A percentile compares a stretch with the other conserved stretches of the same genome.
Conservation (phyloP, 2,797 vertebrate genomes). For the Myotis findleyi region DNA sequence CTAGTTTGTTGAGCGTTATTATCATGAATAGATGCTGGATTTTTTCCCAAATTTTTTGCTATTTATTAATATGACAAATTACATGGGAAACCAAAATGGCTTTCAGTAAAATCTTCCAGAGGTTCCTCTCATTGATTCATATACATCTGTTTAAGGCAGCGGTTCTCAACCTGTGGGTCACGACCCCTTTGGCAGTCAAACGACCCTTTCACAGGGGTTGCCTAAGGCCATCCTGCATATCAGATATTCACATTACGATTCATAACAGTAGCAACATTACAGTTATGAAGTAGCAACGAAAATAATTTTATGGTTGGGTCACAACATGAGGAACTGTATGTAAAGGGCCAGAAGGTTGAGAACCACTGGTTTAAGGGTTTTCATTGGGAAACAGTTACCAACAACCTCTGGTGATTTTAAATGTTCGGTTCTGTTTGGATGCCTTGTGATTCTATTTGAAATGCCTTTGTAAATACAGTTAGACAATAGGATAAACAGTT, state of each 20-base stretch:
- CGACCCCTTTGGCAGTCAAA: too few relatives aligned
- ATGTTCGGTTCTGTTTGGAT: background rate
- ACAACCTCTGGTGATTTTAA: background rate
- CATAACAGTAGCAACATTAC: too few relatives aligned
- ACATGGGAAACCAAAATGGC: background rate
- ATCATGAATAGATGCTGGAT: background rate
- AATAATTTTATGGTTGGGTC: too few relatives aligned
- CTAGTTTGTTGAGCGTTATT: background rate
- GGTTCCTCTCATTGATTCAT: background rate
- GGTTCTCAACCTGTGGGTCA: too few relatives aligned
- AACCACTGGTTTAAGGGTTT: background rate
- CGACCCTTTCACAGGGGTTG: too few relatives aligned
- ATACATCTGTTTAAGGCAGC: background rate
- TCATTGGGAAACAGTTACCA: background rate
- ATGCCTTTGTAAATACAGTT: background rate
- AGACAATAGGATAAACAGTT: background rate
- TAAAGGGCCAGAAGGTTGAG: too few relatives aligned
- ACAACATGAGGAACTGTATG: too few relatives aligned
- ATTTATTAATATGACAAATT: background rate
- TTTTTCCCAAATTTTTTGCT: background rate
- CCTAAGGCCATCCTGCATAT: too few relatives aligned
- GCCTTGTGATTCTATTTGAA: background rate
- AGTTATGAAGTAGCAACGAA: too few relatives aligned
- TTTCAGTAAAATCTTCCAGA: background rate
- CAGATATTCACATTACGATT: too few relatives aligned